Evolutionary conservation across 2,113 vertebrate genomes (phyloP).

Genomic region (Sarotherodon lohbergeri): DNA sequence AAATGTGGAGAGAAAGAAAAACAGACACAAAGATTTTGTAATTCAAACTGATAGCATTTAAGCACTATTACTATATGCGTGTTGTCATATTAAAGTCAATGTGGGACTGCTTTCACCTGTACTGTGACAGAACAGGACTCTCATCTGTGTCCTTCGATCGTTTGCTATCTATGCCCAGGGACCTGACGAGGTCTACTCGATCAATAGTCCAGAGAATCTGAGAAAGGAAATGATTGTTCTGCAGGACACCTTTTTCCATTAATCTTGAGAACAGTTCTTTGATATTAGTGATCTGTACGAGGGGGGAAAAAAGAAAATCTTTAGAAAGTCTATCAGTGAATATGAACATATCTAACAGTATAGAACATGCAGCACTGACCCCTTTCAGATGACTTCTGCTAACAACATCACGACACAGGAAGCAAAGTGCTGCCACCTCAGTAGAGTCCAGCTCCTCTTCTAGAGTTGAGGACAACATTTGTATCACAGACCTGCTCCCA

Average conservation of each 20-base stretch:
- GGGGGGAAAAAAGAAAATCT: no score
- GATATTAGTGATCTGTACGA: not conserved
- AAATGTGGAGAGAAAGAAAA: not conserved
- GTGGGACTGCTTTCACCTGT: conserved; percentile 57
- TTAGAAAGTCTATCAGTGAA: not conserved
- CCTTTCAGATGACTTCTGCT: conserved; percentile 51
- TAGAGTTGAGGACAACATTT: not conserved
- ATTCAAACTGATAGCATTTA: not conserved
- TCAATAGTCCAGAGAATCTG: conserved; percentile 60
- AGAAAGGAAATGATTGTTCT: conserved; percentile 29
- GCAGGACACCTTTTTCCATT: not conserved
- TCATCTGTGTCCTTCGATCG: not conserved
- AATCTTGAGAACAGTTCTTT: conserved; percentile 50
- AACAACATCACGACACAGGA: conserved; percentile 65
- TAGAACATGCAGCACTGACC: not conserved
- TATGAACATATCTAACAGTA: not conserved
- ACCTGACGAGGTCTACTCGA: conserved; percentile 42
- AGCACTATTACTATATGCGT: not conserved
- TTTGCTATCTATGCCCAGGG: not conserved
- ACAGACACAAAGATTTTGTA: not conserved
- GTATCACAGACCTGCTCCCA: conserved; percentile 14
- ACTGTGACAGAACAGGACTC: conserved; percentile 42
- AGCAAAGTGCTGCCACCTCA: conserved; percentile 66
- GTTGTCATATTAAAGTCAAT: not conserved
- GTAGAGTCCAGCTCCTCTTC: conserved; percentile 50